These are phyloP conservation scores for Centropyge bicolor DNA, from an alignment of 2,797 vertebrate genomes.

Conservation along the genomic window DNA sequence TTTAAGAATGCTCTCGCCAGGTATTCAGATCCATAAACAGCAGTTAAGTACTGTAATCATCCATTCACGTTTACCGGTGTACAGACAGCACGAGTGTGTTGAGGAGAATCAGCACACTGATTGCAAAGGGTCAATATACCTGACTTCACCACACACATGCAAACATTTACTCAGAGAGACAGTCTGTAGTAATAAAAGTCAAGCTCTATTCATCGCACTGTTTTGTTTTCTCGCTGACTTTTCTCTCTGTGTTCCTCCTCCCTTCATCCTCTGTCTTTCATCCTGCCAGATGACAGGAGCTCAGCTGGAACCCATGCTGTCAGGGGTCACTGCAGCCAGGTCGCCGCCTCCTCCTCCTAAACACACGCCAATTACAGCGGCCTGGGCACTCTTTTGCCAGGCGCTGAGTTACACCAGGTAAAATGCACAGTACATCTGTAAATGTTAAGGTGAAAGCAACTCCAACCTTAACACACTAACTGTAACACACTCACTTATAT, in stretches of 20 bases:
- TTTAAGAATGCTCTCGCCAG: not conserved
- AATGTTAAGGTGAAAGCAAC: not conserved
- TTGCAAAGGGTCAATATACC: not conserved
- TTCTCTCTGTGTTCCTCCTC: not conserved
- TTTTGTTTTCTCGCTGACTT: not conserved
- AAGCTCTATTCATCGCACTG: constrained; percentile 5
- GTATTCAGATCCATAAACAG: not conserved
- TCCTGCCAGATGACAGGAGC: constrained; percentile 7
- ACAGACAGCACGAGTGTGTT: not conserved
- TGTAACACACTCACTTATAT: not conserved
- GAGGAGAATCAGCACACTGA: not conserved
- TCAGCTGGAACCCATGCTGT: constrained; percentile 25
- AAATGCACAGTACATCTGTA: not conserved
- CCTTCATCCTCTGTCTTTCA: constrained; percentile 9
- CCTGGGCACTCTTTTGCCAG: constrained; percentile 1
- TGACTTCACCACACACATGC: not conserved
- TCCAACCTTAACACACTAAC: not conserved
- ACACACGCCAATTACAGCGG: constrained; percentile 25
- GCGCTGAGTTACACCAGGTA: not conserved
- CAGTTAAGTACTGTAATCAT: not conserved
- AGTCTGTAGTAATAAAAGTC: not conserved
- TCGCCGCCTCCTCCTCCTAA: constrained; percentile 1
- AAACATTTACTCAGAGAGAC: not conserved
- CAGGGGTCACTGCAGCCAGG: constrained; percentile 9
- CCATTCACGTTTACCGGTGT: not conserved